Base-by-base conservation (phyloP, 2,888 invertebrate species). In the Ctenicera cuprea region DNA sequence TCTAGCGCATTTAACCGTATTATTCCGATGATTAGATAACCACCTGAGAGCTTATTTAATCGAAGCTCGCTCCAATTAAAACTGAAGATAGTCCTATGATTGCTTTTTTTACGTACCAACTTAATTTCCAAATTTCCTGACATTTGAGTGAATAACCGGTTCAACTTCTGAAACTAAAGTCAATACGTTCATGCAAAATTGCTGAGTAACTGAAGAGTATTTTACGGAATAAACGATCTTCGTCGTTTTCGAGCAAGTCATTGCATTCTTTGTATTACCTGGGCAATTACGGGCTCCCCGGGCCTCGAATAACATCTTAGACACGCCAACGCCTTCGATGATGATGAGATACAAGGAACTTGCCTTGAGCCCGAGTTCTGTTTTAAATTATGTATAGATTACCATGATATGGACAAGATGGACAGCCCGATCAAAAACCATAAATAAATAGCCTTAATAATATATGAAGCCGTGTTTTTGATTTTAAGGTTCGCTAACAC, bases 261-360 rank as follows among this genome's bases (percentile, higher is more conserved):
- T 59, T 61, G 61, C 66, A 66, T 73, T 66, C 73, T 73, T 73
- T 73, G 57, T 73, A 68, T 68, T 73, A 73, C 63, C 63, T 45
- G 54, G 63, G 54, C 64, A 73, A 73, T 73, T 73, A 73, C 68
- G 33, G 22, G 26, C 59, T 66, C 61, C 71, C 52, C 54, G 59
- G 68, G 63, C 67, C 57, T 70, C 62, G 65, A 70, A 73, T 69
- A 73, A 30, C 65, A 50, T 54, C 65, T 69, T 75, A 69, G 75
- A 73, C 73, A 75, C 73, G 73, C 75, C 73, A 75, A 75, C 73
- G 75, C 75, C 74, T 71, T 68, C 64, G n/a, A 62, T 57, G 61
- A 57, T 71, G 33, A 69, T 45, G 62, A 33, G 50, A 65, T 61
- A 74, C 71, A 71, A 16, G 74, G 38, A 71, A 71, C 65, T 63